Evolutionary conservation across 2,888 invertebrate species (phyloP).

Genomic region (Aricia artaxerxes): DNA sequence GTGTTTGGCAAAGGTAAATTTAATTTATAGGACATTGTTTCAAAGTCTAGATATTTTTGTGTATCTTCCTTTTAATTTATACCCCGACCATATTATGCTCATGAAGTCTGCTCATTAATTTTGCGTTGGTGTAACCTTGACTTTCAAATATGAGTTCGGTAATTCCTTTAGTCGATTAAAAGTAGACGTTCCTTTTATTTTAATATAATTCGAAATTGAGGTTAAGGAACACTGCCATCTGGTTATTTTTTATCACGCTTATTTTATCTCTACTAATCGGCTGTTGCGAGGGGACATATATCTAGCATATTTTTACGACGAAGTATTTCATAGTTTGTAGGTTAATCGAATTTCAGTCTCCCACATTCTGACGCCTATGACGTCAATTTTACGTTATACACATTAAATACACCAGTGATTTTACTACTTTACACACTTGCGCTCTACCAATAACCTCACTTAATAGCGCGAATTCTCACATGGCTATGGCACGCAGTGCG

Average conservation of each 20-base stretch:
- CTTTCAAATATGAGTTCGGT: conserved; percentile 7
- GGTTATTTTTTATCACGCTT: background rate
- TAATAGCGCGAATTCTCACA: conserved; percentile 16
- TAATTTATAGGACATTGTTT: conserved; percentile 51
- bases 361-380: conserved; percentile 6
- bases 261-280: conserved; percentile 6
- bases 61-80: background rate
- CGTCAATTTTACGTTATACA: background rate
- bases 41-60: background rate
- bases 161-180: background rate
- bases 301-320: background rate
- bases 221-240: background rate
- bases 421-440: background rate
- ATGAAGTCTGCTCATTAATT: conserved; percentile 7
- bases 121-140: conserved; percentile 1
- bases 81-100: background rate
- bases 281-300: conserved; percentile 1
- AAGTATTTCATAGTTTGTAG: conserved; percentile 6
- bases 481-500: conserved; percentile 20
- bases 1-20: conserved; percentile 85
- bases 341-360: conserved; percentile 14
- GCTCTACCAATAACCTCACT: conserved; percentile 6
- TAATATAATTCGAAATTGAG: background rate
- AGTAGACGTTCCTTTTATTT: background rate
- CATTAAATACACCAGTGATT: background rate